These are phyloP conservation scores for Rhipidura dahli DNA, from an alignment of 2,113 vertebrate genomes.

Conservation along the genomic window DNA sequence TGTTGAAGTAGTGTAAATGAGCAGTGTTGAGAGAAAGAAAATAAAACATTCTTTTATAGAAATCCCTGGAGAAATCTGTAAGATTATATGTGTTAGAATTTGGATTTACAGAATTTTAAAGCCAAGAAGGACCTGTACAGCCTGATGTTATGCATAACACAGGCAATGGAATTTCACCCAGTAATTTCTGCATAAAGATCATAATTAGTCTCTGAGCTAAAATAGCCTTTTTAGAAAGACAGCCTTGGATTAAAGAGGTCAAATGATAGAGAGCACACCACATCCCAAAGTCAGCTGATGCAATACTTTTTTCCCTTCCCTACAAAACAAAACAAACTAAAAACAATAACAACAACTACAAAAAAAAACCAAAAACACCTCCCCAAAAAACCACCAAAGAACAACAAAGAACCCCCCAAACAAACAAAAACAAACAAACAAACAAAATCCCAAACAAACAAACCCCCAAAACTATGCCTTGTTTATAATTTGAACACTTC, in stretches of 20 bases:
- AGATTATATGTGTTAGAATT: slow-evolving; percentile 28
- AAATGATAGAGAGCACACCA: slow-evolving; percentile 50
- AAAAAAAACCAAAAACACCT: too few relatives aligned
- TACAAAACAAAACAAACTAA: background rate
- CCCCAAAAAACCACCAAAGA: too few relatives aligned
- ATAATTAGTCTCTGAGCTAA: slow-evolving; percentile 47
- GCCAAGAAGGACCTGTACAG: background rate
- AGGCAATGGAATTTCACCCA: slow-evolving; percentile 32
- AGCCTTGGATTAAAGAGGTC: slow-evolving; percentile 39
- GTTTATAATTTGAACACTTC: background rate
- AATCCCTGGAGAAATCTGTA: background rate
- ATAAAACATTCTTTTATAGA: background rate
- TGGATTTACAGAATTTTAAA: background rate
- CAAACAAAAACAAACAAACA: background rate
- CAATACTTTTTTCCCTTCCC: background rate
- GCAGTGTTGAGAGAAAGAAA: background rate
- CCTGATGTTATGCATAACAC: background rate
- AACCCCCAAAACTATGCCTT: background rate
- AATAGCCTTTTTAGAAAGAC: slow-evolving; percentile 37
- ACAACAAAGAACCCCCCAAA: too few relatives aligned
- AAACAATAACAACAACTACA: background rate
- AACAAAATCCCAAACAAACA: background rate
- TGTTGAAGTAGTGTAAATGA: background rate
- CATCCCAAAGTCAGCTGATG: slow-evolving; percentile 35
- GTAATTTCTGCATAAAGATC: slow-evolving; percentile 45